Base-by-base conservation (phyloP, 2,797 vertebrate genomes). In the Alauda arvensis region DNA sequence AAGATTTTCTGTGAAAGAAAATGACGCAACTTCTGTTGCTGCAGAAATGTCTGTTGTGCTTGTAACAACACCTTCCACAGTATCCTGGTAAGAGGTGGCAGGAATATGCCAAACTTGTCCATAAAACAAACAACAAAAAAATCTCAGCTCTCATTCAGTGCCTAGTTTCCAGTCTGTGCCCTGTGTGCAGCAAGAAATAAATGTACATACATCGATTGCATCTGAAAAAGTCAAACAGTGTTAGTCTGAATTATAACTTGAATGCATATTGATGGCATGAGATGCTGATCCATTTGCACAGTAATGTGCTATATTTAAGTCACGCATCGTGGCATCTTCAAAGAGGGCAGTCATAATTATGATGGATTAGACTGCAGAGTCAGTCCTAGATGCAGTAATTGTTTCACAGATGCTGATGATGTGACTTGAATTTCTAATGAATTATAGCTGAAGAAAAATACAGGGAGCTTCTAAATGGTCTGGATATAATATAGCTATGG, bases 331-430 rank as follows among this genome's bases (percentile, higher is more conserved):
- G 94, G 96, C 95, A 94, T 97, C 97, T 98, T 97, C 96, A 97
- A 96, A 96, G 96, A 97, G 96, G 92, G 96, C 94, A 96, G 96
- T 97, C 96, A 97, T 98, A 98, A 98, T 98, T 97, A 97, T 98
- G 98, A 98, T 98, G 97, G 98, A 98, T 98, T 98, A 98, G 97
- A 97, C 97, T 97, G 97, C 96, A 88, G 97, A 97, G 95, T 97
- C 96, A 96, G 96, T 96, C 95, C 96, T 95, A 92, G 85, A 77
- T 95, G 94, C 96, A 95, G 97, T 97, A 97, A 98, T 98, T 98
- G 97, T 97, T 98, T 98, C 97, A 95, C 97, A 98, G 98, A 98
- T 98, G 97, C 97, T 97, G 96, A 84, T 88, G 93, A 97, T 98
- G 97, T 97, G 97, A 97, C 97, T 95, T 94, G 98, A 98, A 98